phyloP scores from a whole-genome alignment of 1,140 invertebrate species.

The Ostrea denselamellosa region DNA sequence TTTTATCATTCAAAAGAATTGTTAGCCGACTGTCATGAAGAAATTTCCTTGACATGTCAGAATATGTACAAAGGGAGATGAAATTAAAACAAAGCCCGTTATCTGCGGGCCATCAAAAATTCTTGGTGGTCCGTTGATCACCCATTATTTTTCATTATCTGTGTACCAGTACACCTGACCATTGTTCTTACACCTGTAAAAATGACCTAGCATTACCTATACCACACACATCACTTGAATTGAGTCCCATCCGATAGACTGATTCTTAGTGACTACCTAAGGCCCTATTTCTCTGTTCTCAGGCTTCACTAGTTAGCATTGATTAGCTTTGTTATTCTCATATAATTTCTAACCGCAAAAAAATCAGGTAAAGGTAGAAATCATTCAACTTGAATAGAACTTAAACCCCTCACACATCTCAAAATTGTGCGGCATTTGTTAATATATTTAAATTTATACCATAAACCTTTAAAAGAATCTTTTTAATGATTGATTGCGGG shows the following conservation, averaged over 20 bases:
- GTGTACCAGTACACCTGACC: not conserved
- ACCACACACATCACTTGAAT: not conserved
- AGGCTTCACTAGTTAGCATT: not conserved
- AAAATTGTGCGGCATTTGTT: constrained; percentile 11
- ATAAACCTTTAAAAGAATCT: constrained; percentile 20
- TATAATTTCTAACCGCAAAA: constrained; percentile 33
- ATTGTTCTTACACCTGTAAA: not conserved
- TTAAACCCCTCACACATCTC: constrained; percentile 33
- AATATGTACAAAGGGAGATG: not conserved
- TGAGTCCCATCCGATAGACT: not conserved
- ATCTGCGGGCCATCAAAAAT: not conserved
- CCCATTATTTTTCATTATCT: constrained; percentile 5
- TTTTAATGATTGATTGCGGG: constrained; percentile 25
- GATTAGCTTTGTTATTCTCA: constrained; percentile 25
- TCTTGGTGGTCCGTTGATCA: not conserved
- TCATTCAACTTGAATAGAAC: not conserved
- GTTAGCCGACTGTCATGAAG: not conserved
- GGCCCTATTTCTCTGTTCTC: not conserved
- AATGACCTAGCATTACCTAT: not conserved
- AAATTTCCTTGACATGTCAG: not conserved
- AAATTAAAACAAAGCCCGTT: not conserved
- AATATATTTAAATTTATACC: constrained; percentile 31
- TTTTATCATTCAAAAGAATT: not conserved
- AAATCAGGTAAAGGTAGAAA: constrained; percentile 32
- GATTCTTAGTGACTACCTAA: not conserved